These are phyloP conservation scores for Spodoptera exigua DNA, from an alignment of 2,888 invertebrate genomes.

Conservation along the genomic window DNA sequence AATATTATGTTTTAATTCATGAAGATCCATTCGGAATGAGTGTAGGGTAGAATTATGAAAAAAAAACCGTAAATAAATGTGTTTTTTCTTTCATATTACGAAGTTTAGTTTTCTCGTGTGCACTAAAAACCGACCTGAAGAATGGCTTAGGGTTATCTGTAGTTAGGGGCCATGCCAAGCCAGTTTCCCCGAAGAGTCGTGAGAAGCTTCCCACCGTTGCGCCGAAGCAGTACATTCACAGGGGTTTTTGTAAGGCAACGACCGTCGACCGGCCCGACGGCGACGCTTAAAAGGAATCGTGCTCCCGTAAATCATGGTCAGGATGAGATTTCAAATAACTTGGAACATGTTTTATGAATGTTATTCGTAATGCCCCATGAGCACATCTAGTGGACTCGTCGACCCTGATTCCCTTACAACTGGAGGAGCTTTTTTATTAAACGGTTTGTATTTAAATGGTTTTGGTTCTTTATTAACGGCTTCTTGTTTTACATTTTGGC, in stretches of 20 bases:
- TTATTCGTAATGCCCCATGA: constrained; percentile 3
- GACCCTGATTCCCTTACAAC: constrained; percentile 20
- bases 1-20: neutral
- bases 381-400: constrained; percentile 20
- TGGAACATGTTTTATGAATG: constrained; percentile 46
- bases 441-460: constrained; percentile 12
- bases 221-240: constrained; percentile 68
- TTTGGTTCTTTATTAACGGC: constrained; percentile 4
- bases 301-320: constrained; percentile 48
- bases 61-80: too few relatives aligned
- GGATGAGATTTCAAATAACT: constrained; percentile 45
- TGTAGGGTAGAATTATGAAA: too few relatives aligned
- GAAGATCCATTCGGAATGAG: too few relatives aligned
- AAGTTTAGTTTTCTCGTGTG: constrained; percentile 19
- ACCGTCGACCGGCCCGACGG: constrained; percentile 52
- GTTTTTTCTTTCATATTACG: neutral
- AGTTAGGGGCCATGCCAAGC: constrained; percentile 40
- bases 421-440: constrained; percentile 1
- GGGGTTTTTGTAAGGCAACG: constrained; percentile 59
- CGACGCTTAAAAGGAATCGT: constrained; percentile 49
- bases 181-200: constrained; percentile 63
- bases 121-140: constrained; percentile 23
- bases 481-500: constrained; percentile 7
- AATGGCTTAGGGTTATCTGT: constrained; percentile 48
- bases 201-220: constrained; percentile 81